Conservation (phyloP, 2,888 invertebrate species). For the Nemurella pictetii region DNA sequence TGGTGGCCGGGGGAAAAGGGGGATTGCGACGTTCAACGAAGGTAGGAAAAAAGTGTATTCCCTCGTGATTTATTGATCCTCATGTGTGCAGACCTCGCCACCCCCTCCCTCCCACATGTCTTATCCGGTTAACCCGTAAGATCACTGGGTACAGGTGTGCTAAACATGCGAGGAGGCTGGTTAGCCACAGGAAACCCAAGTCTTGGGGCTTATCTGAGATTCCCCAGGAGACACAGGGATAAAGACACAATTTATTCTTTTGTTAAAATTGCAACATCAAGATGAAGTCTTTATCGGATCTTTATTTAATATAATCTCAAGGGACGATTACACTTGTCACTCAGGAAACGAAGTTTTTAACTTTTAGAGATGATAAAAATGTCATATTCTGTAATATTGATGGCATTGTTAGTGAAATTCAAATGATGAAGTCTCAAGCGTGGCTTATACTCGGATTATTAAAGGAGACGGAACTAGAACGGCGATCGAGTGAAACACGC, state of each 20-base stretch:
- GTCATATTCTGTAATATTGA: background rate
- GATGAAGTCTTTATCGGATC: background rate
- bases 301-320: background rate
- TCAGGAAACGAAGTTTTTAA: background rate
- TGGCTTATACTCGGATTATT: background rate
- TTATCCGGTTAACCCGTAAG: background rate
- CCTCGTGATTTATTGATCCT: constrained; percentile 8
- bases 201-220: constrained; percentile 12
- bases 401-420: background rate
- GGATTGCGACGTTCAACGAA: background rate
- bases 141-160: background rate
- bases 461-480: background rate
- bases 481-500: background rate
- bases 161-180: background rate
- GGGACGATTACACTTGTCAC: constrained; percentile 3
- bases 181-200: background rate
- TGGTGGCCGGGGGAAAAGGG: background rate
- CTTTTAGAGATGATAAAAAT: background rate
- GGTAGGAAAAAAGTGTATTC: background rate
- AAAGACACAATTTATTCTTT: background rate
- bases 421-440: background rate
- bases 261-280: constrained; percentile 3
- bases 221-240: constrained; percentile 13
- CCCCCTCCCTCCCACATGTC: background rate
- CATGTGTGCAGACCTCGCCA: background rate